phyloP scores from a whole-genome alignment of 2,113 vertebrate species.

The Ammodramus savannarum region DNA sequence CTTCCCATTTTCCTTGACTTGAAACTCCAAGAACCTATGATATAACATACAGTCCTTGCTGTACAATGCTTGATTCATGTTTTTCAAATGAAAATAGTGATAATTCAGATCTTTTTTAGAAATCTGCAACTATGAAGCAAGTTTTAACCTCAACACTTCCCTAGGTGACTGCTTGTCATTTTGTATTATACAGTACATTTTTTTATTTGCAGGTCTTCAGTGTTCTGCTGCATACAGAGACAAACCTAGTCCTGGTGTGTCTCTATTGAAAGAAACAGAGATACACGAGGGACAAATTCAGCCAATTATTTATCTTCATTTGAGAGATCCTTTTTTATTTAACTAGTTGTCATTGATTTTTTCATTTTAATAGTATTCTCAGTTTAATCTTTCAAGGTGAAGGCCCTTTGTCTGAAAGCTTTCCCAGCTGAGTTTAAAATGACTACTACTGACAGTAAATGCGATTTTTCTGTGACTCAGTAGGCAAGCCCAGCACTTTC shows the following conservation, averaged over 20 bases:
- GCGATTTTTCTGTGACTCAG: conserved; percentile 22
- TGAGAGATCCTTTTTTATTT: conserved; percentile 26
- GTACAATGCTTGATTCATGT: neutral
- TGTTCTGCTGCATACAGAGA: neutral
- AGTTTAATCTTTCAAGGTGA: conserved; percentile 49
- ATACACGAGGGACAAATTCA: neutral
- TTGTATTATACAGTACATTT: neutral
- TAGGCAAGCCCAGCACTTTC: conserved; percentile 2
- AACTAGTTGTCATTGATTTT: conserved; percentile 50
- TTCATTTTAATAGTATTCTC: conserved; percentile 29
- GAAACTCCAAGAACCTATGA: neutral
- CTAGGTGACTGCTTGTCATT: neutral
- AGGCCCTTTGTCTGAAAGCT: conserved; percentile 33
- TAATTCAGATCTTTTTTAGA: neutral
- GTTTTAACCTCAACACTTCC: neutral
- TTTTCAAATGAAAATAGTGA: neutral
- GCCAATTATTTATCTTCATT: conserved; percentile 27
- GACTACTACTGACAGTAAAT: neutral
- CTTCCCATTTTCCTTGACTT: neutral
- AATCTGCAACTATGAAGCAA: neutral
- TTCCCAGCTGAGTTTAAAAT: conserved; percentile 26
- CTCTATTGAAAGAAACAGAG: conserved; percentile 10
- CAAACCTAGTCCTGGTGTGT: neutral
- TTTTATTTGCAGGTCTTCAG: neutral
- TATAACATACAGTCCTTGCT: neutral